These are phyloP conservation scores for Megalonaias nervosa DNA, from an alignment of 1,140 invertebrate species.

Conservation along the genomic window DNA sequence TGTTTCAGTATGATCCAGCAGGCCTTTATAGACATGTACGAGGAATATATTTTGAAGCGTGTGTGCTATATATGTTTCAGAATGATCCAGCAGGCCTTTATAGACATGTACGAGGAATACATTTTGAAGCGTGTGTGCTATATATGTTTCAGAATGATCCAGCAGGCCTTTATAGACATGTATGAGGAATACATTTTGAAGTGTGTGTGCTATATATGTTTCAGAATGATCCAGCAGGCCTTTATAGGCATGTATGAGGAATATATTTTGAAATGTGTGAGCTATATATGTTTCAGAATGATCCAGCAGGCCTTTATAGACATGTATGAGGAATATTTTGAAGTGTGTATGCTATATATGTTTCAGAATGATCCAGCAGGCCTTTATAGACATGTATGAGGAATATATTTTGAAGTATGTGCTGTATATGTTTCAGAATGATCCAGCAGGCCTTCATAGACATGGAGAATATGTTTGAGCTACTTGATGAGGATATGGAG, in stretches of 20 bases:
- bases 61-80: no score
- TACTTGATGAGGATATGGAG: slow-evolving; percentile 90
- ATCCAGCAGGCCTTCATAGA: slow-evolving; percentile 98
- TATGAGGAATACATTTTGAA: no score
- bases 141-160: no score
- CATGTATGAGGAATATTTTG: slow-evolving; percentile 73
- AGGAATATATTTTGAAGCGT: no score
- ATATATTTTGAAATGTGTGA: no score
- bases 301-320: slow-evolving; percentile 98
- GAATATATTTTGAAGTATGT: no score
- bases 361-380: slow-evolving; percentile 92
- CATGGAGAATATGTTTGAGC: slow-evolving; percentile 99
- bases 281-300: slow-evolving; percentile 76
- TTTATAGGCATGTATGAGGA: slow-evolving; percentile 88
- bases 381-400: slow-evolving; percentile 93
- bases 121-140: no score
- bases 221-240: slow-evolving; percentile 94
- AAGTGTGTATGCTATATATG: neutral
- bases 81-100: slow-evolving; percentile 59
- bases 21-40: slow-evolving; percentile 94
- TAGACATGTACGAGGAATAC: no score
- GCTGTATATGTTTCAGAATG: slow-evolving; percentile 76
- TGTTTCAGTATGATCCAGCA: slow-evolving; percentile 90
- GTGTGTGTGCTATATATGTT: slow-evolving; percentile 15
- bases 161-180: no score